Evolutionary conservation across 2,888 invertebrate species (phyloP).

Genomic region (Ferrisia virgata): DNA sequence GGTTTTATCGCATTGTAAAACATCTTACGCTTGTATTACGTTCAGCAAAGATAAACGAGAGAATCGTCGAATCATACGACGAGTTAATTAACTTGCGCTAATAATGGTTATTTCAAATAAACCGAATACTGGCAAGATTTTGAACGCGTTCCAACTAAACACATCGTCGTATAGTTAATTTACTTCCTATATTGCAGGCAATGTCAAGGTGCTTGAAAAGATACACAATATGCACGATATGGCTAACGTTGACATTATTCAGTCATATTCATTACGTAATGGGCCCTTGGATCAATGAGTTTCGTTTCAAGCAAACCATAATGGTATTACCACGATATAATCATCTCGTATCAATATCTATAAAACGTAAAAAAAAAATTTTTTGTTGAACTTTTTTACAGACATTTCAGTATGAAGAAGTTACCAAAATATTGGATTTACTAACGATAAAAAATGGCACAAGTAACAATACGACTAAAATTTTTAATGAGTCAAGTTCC

Average conservation of each 20-base stretch:
- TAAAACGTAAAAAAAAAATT: not conserved
- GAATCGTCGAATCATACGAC: not conserved
- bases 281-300: conserved; percentile 28
- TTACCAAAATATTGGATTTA: not conserved
- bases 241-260: conserved; percentile 34
- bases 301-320: not conserved
- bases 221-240: conserved; percentile 4
- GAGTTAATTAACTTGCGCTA: conserved; percentile 3
- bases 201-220: not conserved
- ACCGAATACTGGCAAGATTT: not conserved
- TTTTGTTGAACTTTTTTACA: not conserved
- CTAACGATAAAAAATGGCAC: not conserved
- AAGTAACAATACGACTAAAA: not conserved
- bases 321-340: not conserved
- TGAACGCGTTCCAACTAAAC: not conserved
- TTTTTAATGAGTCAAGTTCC: not conserved
- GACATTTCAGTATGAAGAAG: not conserved
- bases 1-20: not conserved
- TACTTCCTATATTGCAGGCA: not conserved
- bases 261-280: conserved; percentile 40
- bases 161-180: not conserved
- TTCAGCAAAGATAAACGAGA: not conserved
- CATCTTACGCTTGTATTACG: not conserved
- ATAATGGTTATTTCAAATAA: not conserved
- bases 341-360: not conserved